Evolutionary conservation across 2,888 invertebrate species (phyloP), one percentile per base, ranked within the genome.

Genomic region (Petrolisthes cinctipes): DNA sequence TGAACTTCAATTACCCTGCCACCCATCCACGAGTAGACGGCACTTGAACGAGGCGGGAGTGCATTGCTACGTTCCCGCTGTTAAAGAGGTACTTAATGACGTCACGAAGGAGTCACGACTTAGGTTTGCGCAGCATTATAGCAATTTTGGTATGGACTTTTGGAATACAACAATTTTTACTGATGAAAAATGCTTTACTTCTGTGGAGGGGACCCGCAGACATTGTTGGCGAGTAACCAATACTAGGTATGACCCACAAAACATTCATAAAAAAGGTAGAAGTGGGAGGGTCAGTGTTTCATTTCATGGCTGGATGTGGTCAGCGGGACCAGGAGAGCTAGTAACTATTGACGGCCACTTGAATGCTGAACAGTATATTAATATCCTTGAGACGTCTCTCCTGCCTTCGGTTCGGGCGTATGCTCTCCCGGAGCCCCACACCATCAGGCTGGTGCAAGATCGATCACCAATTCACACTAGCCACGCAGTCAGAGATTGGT

Each of bases 401-500:
- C 61, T 61, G 61, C 61, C 17, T 53, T 79, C 54, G 23, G 79
- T 79, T 54, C 17, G 79, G 17, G 54, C 79, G 17, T 2, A 79
- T 53, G 17, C 56, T 17, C 51, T 54, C 79, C 79, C 2, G 14
- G 79, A 54, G 37, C 79, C 53, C n/a, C 23, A 79, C 79, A 53
- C 14, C 79, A 79, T 79, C 79, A 23, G 20, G 23, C 11, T 23
- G 75, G 37, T 75, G 20, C 75, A 75, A 75, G 75, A 37, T 11
- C 53, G n/a, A 14, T 54, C n/a, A n/a, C 79, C 14, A 51, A 54
- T 54, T n/a, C 0, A 54, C 79, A n/a, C n/a, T n/a, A n/a, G n/a
- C n/a, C 54, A 53, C 14, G 54, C 56, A 79, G 79, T 79, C 14
- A 79, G 5, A 14, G 56, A 79, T 79, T 79, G 79, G 79, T 79